phyloP scores from a whole-genome alignment of 2,797 vertebrate species.

The Craterocephalus amniculus region DNA sequence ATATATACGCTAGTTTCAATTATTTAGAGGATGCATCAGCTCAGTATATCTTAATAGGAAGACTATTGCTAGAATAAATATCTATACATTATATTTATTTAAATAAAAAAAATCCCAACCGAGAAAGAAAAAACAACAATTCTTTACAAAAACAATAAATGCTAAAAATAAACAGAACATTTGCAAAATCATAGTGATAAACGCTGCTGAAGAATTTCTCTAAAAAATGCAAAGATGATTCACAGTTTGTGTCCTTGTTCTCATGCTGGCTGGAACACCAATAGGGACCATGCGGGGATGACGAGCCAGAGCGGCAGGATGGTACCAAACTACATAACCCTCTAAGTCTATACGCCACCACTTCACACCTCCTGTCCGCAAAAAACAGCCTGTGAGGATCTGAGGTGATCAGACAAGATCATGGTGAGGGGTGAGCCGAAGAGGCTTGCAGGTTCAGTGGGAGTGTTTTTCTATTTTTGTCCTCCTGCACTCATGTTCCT shows the following conservation, averaged over 20 bases:
- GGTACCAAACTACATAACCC: constrained; percentile 65
- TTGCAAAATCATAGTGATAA: constrained; percentile 69
- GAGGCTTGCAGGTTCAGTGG: constrained; percentile 33
- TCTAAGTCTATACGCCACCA: constrained; percentile 46
- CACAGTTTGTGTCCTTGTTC: constrained; percentile 84
- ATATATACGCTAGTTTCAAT: constrained; percentile 70
- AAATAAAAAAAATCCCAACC: constrained; percentile 61
- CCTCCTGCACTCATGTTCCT: constrained; percentile 22
- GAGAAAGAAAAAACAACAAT: constrained; percentile 47
- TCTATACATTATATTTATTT: constrained; percentile 82
- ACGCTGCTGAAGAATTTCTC: constrained; percentile 74
- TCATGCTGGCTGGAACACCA: constrained; percentile 86
- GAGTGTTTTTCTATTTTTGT: constrained; percentile 9
- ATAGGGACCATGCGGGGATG: constrained; percentile 83
- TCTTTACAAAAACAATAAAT: constrained; percentile 69
- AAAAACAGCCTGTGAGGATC: constrained; percentile 49
- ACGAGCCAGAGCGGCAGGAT: constrained; percentile 69
- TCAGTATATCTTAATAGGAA: constrained; percentile 91
- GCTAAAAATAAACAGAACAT: constrained; percentile 58
- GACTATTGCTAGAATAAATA: constrained; percentile 93
- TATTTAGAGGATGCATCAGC: constrained; percentile 83
- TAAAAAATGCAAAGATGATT: constrained; percentile 81
- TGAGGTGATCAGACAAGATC: constrained; percentile 43
- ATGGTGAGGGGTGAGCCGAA: constrained; percentile 46
- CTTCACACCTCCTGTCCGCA: constrained; percentile 17